phyloP scores from a whole-genome alignment of 2,797 vertebrate genomes.

The Passerculus sandwichensis region DNA sequence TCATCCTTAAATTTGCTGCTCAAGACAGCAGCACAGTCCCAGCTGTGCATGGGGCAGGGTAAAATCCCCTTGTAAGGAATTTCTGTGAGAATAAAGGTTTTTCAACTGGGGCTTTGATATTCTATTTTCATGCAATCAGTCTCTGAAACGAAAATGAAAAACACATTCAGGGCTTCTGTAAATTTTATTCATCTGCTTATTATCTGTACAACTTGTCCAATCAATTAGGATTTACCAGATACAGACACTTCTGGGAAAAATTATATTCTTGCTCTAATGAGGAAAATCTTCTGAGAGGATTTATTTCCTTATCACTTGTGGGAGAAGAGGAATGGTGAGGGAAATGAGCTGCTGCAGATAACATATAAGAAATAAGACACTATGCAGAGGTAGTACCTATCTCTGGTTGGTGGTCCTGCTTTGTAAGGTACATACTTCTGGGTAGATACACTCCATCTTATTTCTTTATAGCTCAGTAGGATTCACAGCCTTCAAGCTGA shows the following conservation, averaged over 20 bases:
- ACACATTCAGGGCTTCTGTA: background rate
- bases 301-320: background rate
- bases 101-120: background rate
- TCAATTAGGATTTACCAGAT: background rate
- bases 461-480: background rate
- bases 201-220: background rate
- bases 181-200: background rate
- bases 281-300: background rate
- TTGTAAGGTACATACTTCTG: background rate
- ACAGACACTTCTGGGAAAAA: background rate
- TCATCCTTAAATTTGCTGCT: background rate
- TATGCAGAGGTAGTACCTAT: background rate
- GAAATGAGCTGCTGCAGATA: background rate
- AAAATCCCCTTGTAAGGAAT: background rate
- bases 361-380: background rate
- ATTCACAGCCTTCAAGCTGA: background rate
- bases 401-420: background rate
- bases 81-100: background rate
- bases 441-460: background rate
- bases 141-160: background rate
- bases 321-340: background rate
- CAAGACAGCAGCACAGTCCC: background rate
- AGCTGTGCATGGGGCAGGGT: background rate
- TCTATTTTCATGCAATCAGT: background rate
- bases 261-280: background rate